Percentiles rank a stretch among this genome's conserved stretches.
phyloP scores from a whole-genome alignment of 2,113 vertebrate species.

The Hippopotamus amphibius region DNA sequence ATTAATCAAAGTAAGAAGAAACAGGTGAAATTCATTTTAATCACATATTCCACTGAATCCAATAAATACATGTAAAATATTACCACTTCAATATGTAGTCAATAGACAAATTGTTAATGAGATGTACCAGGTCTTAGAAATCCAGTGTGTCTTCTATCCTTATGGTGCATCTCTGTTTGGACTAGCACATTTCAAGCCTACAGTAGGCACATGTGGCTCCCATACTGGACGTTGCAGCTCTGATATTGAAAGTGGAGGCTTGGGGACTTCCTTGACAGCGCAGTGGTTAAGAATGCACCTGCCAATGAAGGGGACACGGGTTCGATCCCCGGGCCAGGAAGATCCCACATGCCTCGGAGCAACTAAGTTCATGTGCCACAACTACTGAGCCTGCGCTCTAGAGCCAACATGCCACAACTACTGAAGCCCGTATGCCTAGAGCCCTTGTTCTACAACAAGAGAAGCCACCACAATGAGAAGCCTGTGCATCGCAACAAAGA shows the following conservation, averaged over 20 bases:
- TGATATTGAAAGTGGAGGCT: not conserved
- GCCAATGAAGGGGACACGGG: no score
- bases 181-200: not conserved
- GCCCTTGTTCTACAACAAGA: no score
- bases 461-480: no score
- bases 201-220: not conserved
- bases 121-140: not conserved
- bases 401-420: no score
- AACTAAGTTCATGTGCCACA: no score
- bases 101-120: not conserved
- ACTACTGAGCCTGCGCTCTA: no score
- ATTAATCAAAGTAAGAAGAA: not conserved
- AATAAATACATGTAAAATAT: not conserved
- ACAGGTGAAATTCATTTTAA: not conserved
- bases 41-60: not conserved
- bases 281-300: no score
- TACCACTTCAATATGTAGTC: not conserved
- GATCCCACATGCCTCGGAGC: no score
- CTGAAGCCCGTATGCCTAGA: no score
- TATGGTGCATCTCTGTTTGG: not conserved
- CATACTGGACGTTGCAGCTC: fast-evolving
- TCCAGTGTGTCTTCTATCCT: no score
- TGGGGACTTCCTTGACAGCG: not conserved
- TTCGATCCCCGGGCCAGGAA: no score
- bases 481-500: no score